phyloP scores from a whole-genome alignment of 1,140 invertebrate species.

The Temnothorax longispinosus region DNA sequence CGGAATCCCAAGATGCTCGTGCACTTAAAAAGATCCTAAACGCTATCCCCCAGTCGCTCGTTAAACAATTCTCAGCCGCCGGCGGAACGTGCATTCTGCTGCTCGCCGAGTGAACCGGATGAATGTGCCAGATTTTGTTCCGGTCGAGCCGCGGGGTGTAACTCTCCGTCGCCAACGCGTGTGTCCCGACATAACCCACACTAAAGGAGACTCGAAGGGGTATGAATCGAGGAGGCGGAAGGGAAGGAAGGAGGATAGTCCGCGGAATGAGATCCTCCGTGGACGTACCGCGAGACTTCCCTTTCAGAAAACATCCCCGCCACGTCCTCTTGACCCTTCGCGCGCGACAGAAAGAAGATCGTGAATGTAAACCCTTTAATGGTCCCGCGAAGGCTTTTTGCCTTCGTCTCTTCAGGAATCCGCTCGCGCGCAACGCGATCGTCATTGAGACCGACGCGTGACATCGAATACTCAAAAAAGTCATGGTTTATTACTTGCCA shows the following conservation, averaged over 20 bases:
- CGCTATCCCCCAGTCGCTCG: background rate
- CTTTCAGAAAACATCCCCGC: conserved; percentile 71
- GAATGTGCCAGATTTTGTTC: conserved; percentile 44
- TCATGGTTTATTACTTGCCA: background rate
- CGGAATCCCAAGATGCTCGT: background rate
- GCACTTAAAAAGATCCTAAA: background rate
- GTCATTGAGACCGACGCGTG: conserved; percentile 20
- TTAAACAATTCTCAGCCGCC: background rate
- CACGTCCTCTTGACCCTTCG: conserved; percentile 78
- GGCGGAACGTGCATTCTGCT: background rate
- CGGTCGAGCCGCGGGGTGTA: conserved; percentile 43
- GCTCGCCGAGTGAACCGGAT: conserved; percentile 58
- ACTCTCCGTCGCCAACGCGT: conserved; percentile 36
- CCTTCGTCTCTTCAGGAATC: conserved; percentile 18
- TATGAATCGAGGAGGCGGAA: conserved; percentile 45
- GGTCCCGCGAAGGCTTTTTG: conserved; percentile 77
- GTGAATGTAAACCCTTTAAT: conserved; percentile 81
- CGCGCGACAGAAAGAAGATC: conserved; percentile 71
- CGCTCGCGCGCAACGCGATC: conserved; percentile 10
- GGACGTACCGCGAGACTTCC: conserved; percentile 74
- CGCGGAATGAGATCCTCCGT: conserved; percentile 73
- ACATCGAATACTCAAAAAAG: background rate
- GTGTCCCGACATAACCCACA: conserved; percentile 5
- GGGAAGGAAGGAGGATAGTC: conserved; percentile 1
- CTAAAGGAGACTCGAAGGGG: conserved; percentile 42